Base-by-base conservation (phyloP, 2,113 vertebrate species). In the Phyllostomus hastatus region DNA sequence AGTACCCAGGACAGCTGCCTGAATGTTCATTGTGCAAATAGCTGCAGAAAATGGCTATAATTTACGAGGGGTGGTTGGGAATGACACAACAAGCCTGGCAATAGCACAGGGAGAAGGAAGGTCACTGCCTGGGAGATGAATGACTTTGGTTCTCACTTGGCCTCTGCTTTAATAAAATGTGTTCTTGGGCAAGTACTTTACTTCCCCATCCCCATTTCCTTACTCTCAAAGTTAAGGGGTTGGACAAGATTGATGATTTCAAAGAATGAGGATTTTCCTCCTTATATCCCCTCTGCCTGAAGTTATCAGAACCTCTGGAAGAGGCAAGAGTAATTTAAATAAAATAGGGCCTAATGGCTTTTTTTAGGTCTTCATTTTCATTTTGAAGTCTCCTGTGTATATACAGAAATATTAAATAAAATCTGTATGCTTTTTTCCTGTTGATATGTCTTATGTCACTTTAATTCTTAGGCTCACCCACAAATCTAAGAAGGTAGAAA, bases 1-100 rank as follows among this genome's bases (percentile, higher is more conserved):
- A 95, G 86, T 67, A 87, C 43, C 80, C 78, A 50, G 0, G 5
- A 80, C 57, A 96, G 80, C 90, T 92, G 38, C 46, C 19, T 59
- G 90, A 84, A 84, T 67, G 64, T 92, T 48, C 76, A 52, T 31
- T 54, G 79, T 91, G 90, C 52, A 95, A 67, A 93, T 70, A 92
- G 94, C 72, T 59, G 7, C 79, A 43, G 79, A 93, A 83, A 84
- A 72, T 69, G 81, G 79, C 33, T 7, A 17, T 61, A 70, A 61
- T 76, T 91, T 87, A 43, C n/a, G 81, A 57, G 64, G 59, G 46
- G 48, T 43, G 43, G 26, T 1, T 46, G 54, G 38, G 24, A 76
- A 70, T 57, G 61, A 48, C 89, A 88, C 46, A n/a, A 2, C 79
- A 59, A 69, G 43, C n/a, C 17, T 48, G 81, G 61, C 26, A 76